phyloP scores from a whole-genome alignment of 2,113 vertebrate genomes.

The Halcyon senegalensis region DNA sequence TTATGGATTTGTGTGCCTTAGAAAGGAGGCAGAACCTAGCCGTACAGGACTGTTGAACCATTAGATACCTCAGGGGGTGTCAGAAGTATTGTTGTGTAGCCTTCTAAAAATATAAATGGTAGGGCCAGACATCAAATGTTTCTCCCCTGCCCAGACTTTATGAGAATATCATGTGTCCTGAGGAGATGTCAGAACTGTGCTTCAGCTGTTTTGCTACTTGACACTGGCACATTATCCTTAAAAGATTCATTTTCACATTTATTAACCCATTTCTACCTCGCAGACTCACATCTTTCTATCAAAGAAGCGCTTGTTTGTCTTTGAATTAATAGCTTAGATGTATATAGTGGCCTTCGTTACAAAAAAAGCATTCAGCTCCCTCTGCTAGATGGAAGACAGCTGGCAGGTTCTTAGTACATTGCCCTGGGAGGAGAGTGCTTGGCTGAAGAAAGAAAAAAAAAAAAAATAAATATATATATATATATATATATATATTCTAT shows the following conservation, averaged over 20 bases:
- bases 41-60: slow-evolving; percentile 52
- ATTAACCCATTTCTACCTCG: slow-evolving; percentile 33
- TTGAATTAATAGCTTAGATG: slow-evolving; percentile 44
- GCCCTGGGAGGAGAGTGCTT: neutral
- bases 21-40: slow-evolving; percentile 51
- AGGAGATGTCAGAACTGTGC: slow-evolving; percentile 34
- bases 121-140: slow-evolving; percentile 52
- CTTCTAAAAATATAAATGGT: slow-evolving; percentile 66
- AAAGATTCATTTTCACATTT: slow-evolving; percentile 45
- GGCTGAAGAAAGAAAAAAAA: neutral
- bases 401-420: slow-evolving; percentile 22
- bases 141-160: slow-evolving; percentile 20
- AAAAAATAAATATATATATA: neutral
- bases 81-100: slow-evolving; percentile 44
- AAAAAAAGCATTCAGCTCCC: neutral
- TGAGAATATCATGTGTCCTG: slow-evolving; percentile 5
- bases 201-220: slow-evolving; percentile 37
- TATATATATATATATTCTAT: too few species aligned
- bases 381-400: slow-evolving; percentile 30
- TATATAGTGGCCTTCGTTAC: neutral
- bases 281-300: slow-evolving; percentile 1
- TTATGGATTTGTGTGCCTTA: slow-evolving; percentile 49
- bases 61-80: slow-evolving; percentile 60
- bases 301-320: slow-evolving; percentile 9
- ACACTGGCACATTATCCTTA: slow-evolving; percentile 23